Base-by-base conservation (phyloP, 1,140 invertebrate genomes). In the Philopotamus ludificatus region DNA sequence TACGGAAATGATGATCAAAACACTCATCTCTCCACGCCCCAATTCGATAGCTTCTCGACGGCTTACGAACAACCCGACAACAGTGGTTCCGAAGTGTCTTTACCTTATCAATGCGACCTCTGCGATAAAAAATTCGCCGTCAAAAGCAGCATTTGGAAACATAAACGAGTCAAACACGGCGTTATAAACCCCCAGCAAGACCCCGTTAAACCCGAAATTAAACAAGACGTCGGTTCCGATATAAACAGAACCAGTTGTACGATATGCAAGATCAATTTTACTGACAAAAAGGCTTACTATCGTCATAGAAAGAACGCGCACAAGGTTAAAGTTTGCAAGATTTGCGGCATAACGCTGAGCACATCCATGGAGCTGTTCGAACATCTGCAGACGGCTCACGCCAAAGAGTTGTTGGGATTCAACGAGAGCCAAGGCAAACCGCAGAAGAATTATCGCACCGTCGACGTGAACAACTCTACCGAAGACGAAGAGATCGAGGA, bases 221-320 rank as follows among this genome's bases (percentile, higher is more conserved):
- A 51, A 79, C 76, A 1, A 79, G 78, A 60, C 1, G 28, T 47
- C 2, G 64, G 63, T 41, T 4, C 49, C 1, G 65, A 66, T 12
- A 55, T 20, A 9, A 16, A 34, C 20, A 66, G 77, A 49, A 79
- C 77, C 0, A 80, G 78, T 70, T 81, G 79, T 63, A 81, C 79
- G 0, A 81, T 81, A 67, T 81, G 79, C 67, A 79, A 79, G 72
- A 80, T 81, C 39, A 75, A 74, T 9, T 81, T 81, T 63, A 70
- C 75, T 9, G 79, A 81, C 64, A 81, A 81, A 61, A 80, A 79
- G 65, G 80, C 79, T 0, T 81, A 81, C 45, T 81, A 81, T 60
- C 74, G 79, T 4, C 79, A 81, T 57, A 76, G 79, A 61, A 81
- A 81, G 67, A 79, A 76, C 63, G 75, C 80, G 12, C 79, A 81